Conservation (phyloP, 2,113 vertebrate species). For the Xiphophorus maculatus region DNA sequence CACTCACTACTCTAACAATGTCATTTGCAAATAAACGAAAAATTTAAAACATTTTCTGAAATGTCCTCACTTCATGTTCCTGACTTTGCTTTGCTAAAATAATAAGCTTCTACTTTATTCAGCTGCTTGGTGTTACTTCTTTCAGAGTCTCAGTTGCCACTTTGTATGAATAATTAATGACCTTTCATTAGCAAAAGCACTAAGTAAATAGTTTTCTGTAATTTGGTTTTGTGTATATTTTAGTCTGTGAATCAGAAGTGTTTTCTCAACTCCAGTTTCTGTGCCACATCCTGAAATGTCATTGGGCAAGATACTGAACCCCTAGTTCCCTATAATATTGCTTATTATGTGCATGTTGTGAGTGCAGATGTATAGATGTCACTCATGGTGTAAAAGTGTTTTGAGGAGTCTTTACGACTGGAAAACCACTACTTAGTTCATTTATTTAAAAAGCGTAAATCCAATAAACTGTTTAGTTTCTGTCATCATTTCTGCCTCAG, state of each 20-base stretch:
- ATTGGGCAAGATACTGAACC: not conserved
- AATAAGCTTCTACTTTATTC: too few relatives aligned
- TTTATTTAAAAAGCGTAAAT: not conserved
- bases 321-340: not conserved
- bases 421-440: not conserved
- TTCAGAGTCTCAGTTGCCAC: too few relatives aligned
- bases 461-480: conserved; percentile 8
- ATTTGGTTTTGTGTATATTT: not conserved
- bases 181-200: too few relatives aligned
- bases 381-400: too few relatives aligned
- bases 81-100: too few relatives aligned
- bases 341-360: not conserved
- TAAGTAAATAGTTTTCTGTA: too few relatives aligned
- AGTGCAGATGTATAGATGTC: not conserved
- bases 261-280: not conserved
- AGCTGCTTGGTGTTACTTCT: too few relatives aligned
- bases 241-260: not conserved
- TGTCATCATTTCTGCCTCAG: conserved; percentile 20
- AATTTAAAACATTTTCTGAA: too few relatives aligned
- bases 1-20: too few relatives aligned
- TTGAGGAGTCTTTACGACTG: not conserved
- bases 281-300: not conserved
- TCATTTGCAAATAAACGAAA: too few relatives aligned
- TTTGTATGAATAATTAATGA: too few relatives aligned
- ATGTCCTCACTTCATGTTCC: too few relatives aligned